Evolutionary conservation across 2,113 vertebrate genomes (phyloP).

Genomic region (Brachypodius melanocephalos): DNA sequence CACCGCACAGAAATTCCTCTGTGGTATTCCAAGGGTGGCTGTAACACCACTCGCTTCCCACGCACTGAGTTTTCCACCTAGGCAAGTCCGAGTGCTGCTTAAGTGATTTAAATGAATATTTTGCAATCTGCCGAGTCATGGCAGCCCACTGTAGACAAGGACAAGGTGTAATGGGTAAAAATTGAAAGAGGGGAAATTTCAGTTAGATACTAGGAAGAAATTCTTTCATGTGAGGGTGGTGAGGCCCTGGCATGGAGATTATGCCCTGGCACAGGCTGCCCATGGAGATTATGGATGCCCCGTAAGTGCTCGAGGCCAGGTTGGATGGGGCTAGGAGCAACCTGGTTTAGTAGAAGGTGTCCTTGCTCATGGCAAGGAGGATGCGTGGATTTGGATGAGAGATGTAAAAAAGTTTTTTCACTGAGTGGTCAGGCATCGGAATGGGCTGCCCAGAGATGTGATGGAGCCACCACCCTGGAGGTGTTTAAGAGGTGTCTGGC

Average conservation of each 20-base stretch:
- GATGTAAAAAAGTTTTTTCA: background rate
- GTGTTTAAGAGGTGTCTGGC: background rate
- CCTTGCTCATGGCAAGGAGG: background rate
- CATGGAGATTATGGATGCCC: background rate
- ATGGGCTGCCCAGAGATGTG: background rate
- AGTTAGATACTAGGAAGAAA: background rate
- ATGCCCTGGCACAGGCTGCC: background rate
- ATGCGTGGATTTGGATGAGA: background rate
- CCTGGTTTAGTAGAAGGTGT: background rate
- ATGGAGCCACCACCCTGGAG: background rate
- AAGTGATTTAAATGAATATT: background rate
- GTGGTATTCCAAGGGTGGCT: background rate
- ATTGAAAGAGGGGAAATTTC: background rate
- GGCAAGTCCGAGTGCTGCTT: accelerated
- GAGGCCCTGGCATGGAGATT: background rate
- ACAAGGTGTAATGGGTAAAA: background rate
- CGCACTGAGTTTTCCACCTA: accelerated
- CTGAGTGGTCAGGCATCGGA: background rate
- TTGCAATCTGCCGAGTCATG: background rate
- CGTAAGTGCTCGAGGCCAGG: background rate
- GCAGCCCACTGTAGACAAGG: background rate
- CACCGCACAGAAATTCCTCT: background rate
- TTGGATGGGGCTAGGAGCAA: background rate
- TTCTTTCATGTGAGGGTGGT: background rate
- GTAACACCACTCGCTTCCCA: accelerated